Conservation (phyloP, 2,113 vertebrate genomes). For the Boulengeromyrus knoepffleri region DNA sequence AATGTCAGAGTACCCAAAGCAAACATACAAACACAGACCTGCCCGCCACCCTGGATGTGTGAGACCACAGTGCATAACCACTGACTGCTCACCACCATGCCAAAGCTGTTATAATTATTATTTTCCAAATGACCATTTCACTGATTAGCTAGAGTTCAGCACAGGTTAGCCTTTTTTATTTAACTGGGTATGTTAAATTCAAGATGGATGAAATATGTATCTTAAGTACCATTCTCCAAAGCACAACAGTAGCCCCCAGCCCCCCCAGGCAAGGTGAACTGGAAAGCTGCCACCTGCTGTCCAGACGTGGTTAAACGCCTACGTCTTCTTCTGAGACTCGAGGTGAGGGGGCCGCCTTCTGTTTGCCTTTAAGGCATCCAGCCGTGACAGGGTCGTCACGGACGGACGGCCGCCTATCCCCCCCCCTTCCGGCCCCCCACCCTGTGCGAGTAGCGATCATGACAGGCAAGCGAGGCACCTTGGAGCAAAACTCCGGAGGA, state of each 20-base stretch:
- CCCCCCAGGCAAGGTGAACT: not conserved
- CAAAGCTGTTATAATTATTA: not conserved
- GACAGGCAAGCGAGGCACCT: not conserved
- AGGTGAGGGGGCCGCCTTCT: not conserved
- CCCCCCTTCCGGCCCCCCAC: not conserved
- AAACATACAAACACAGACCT: not conserved
- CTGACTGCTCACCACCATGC: not conserved
- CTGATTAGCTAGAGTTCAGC: not conserved
- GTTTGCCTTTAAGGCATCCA: not conserved
- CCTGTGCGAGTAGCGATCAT: not conserved
- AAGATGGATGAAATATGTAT: not conserved
- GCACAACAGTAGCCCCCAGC: not conserved
- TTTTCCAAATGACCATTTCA: not conserved
- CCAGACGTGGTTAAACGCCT: not conserved
- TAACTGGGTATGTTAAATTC: not conserved
- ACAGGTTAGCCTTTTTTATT: not conserved
- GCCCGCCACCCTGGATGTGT: not conserved
- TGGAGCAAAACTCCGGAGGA: not conserved
- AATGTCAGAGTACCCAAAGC: not conserved
- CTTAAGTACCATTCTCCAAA: not conserved
- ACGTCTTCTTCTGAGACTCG: not conserved
- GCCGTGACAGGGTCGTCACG: not conserved
- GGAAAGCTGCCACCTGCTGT: constrained; percentile 3
- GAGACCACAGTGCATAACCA: not conserved
- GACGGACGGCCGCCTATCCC: not conserved